Base-by-base conservation (phyloP, 2,797 vertebrate species). In the Squalus acanthias region DNA sequence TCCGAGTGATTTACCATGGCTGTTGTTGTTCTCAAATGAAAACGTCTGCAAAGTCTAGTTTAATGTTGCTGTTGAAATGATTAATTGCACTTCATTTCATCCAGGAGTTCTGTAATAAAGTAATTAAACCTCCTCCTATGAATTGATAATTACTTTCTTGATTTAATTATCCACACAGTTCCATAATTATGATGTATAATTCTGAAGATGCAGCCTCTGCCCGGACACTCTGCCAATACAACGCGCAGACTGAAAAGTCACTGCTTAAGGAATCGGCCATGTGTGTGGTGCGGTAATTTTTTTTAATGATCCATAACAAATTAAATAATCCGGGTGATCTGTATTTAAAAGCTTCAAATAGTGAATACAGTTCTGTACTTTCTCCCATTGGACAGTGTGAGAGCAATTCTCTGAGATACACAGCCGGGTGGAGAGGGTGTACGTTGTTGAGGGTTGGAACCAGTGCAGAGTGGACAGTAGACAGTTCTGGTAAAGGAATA, bases 111-210 rank as follows among this genome's bases (percentile, higher is more conserved):
- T 57, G 74, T 92, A 95, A 96, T 96, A 82, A 96, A 96, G 96
- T 96, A 94, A 97, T 97, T 96, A 96, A 96, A 96, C 95, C 85
- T 74, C 8, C 95, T 96, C 50, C 76, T 88, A 70, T 39, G 96
- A 96, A 46, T 96, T 95, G 96, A 95, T 96, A 96, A 97, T 96
- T 96, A 96, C 96, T 74, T 96, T 96, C 2, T 96, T 96, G 91
- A 92, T 97, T 96, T 96, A 96, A 97, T 97, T 96, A 89, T 65
- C 85, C 57, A 92, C 96, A 93, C 96, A 96, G 82, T 89, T 96
- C 96, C 95, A 39, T 96, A 95, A 96, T 96, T 96, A 33, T 96
- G 60, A 89, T 79, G 70, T 74, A 69, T 72, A 91, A 57, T 67
- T 69, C 60, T 70, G 15, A 46, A 76, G 53, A 96, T 57, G 65